Percentiles rank a stretch among this genome's conserved stretches.
phyloP scores from a whole-genome alignment of 2,113 vertebrate species.

The Ceyx melanurus region DNA sequence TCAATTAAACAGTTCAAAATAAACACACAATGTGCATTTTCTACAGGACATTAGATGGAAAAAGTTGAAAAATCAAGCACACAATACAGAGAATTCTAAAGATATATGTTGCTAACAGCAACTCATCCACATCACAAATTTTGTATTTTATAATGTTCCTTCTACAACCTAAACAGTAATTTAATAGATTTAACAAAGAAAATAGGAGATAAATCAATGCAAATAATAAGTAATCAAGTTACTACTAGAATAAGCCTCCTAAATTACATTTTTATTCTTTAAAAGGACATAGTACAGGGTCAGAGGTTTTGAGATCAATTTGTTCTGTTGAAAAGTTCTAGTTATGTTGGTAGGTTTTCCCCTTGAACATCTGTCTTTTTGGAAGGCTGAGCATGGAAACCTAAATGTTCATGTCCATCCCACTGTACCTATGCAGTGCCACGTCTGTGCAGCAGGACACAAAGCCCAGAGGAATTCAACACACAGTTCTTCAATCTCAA shows the following conservation, averaged over 20 bases:
- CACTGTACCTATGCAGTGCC: neutral
- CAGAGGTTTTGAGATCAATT: neutral
- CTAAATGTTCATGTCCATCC: neutral
- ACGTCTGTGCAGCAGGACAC: neutral
- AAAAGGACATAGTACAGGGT: neutral
- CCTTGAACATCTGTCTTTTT: neutral
- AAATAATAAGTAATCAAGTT: neutral
- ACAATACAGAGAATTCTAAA: neutral
- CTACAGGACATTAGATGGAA: neutral
- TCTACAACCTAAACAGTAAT: neutral
- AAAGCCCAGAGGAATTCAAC: slow-evolving; percentile 33
- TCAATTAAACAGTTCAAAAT: neutral
- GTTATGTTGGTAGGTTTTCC: neutral
- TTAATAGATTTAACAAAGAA: neutral
- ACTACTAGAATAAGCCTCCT: neutral
- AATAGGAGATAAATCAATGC: neutral
- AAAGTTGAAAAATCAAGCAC: neutral
- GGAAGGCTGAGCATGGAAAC: neutral
- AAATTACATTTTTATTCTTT: neutral
- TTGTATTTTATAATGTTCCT: neutral
- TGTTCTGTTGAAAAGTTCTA: neutral
- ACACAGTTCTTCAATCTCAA: slow-evolving; percentile 10
- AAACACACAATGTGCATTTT: neutral
- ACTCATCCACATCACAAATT: neutral
- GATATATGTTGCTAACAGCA: slow-evolving; percentile 3